Base-by-base conservation (phyloP, 1,140 invertebrate genomes). In the Temnothorax nylanderi region DNA sequence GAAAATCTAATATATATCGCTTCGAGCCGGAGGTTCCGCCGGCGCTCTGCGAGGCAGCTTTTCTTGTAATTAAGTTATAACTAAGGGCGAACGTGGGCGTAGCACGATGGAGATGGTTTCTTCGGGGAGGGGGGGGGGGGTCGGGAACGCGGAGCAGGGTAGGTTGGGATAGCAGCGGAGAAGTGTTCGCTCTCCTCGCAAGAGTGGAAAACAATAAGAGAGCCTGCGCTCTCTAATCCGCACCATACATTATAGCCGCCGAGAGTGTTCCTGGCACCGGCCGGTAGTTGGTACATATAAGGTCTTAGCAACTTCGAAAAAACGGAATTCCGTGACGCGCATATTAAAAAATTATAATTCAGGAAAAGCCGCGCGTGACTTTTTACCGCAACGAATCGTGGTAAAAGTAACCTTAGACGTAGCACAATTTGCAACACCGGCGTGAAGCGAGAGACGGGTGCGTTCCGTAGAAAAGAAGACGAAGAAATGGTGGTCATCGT, bases 61-160 rank as follows among this genome's bases (percentile, higher is more conserved):
- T 95, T 94, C 93, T 94, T 93, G 93, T 95, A 95, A 95, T 95
- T 95, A 95, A 95, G 94, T 95, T 95, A 95, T 94, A 95, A 94
- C 90, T 92, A 92, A 92, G 90, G 91, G 88, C 87, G 86, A 75
- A 74, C 75, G 89, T 67, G 80, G 54, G 80, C 78, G 85, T 72
- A 78, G 67, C 54, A 86, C 84, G 87, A 84, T 81, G 91, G 86
- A 84, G 88, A 91, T 54, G 82, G 72, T 71, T 82, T 37, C 37
- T 71, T 26, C 62, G 74, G 11, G 67, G 26, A 26, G 26, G 1
- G 26, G 26, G 26, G 26, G 26, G 81, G 51, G 67, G 37, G 34
- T 44, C 54, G 67, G 64, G 41, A 62, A 49, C 67, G 58, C 71
- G 41, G 71, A 34, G 37, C 62, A 58, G 80, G 77, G 26, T 6